Percentiles rank a stretch among this genome's conserved stretches.
phyloP scores from a whole-genome alignment of 2,113 vertebrate species.

The Hypocryptadius cinnamomeus region DNA sequence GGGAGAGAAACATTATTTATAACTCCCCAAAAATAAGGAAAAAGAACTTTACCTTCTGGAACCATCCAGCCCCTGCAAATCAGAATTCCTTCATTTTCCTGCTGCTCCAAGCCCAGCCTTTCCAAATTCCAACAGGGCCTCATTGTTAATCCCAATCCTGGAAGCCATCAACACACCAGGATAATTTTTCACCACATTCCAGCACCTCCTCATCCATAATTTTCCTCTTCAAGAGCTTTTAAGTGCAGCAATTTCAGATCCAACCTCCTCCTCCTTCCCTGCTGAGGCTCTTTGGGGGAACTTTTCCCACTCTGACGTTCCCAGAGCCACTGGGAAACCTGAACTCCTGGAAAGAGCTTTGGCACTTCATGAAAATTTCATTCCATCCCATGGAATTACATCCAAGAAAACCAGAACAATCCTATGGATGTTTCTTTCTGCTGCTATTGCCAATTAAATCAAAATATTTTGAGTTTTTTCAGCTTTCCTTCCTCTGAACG shows the following conservation, averaged over 20 bases:
- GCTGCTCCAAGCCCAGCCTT: neutral
- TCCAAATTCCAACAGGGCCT: neutral
- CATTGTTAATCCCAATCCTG: neutral
- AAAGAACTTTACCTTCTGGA: neutral
- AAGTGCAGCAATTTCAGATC: neutral
- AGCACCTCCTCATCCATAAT: neutral
- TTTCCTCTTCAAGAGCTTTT: neutral
- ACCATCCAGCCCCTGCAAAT: neutral
- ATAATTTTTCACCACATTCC: conserved; percentile 9
- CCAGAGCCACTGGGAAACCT: neutral
- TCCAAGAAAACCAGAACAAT: conserved; percentile 11
- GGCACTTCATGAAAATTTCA: neutral
- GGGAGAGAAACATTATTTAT: neutral
- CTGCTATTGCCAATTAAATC: neutral
- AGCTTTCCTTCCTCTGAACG: neutral
- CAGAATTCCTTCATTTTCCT: neutral
- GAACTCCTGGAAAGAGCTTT: neutral
- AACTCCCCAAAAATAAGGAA: neutral
- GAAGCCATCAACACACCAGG: neutral
- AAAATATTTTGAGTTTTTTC: neutral
- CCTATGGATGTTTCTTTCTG: neutral
- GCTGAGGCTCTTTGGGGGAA: neutral
- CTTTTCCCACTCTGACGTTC: neutral
- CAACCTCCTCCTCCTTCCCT: neutral
- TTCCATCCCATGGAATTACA: neutral